Evolutionary conservation across 1,140 invertebrate genomes (phyloP).

Genomic region (Venustaconcha ellipsiformis): DNA sequence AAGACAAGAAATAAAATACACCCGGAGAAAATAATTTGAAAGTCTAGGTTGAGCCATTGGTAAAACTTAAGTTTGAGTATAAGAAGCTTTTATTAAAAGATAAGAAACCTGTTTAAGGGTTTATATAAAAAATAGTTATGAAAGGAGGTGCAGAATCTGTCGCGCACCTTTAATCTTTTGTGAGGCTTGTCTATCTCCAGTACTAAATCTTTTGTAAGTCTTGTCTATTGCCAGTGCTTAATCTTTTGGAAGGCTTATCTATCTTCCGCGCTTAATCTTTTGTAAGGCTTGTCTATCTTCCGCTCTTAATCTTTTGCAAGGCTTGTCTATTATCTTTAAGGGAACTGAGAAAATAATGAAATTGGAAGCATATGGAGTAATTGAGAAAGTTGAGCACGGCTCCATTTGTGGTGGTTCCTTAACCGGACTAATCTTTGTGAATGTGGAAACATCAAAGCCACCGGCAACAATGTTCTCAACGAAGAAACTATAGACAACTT

Average conservation of each 20-base stretch:
- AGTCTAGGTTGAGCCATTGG: neutral
- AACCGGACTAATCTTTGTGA: neutral
- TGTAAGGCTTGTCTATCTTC: too few relatives aligned
- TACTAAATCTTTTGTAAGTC: too few relatives aligned
- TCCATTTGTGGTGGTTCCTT: too few relatives aligned
- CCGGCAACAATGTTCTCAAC: constrained; percentile 43
- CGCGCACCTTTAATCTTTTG: too few relatives aligned
- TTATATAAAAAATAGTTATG: constrained; percentile 1
- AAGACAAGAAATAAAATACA: neutral
- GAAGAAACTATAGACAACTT: neutral
- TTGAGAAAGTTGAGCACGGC: constrained; percentile 1
- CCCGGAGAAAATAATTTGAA: constrained; percentile 4
- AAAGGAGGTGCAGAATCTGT: constrained; percentile 1
- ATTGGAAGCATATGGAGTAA: constrained; percentile 5
- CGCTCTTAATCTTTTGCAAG: neutral
- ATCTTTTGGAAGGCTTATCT: too few relatives aligned
- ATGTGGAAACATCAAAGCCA: constrained; percentile 28
- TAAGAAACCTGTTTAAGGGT: constrained; percentile 2
- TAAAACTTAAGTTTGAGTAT: neutral
- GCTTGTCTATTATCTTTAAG: constrained; percentile 6
- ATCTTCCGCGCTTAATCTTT: too few relatives aligned
- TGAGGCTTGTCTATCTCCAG: too few relatives aligned
- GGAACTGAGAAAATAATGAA: neutral
- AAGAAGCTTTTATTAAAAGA: neutral
- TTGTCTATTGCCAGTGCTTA: too few relatives aligned